Evolutionary conservation across 2,113 vertebrate genomes (phyloP), one percentile per base, ranked within the genome.

Genomic region (Ardeotis arabs): DNA sequence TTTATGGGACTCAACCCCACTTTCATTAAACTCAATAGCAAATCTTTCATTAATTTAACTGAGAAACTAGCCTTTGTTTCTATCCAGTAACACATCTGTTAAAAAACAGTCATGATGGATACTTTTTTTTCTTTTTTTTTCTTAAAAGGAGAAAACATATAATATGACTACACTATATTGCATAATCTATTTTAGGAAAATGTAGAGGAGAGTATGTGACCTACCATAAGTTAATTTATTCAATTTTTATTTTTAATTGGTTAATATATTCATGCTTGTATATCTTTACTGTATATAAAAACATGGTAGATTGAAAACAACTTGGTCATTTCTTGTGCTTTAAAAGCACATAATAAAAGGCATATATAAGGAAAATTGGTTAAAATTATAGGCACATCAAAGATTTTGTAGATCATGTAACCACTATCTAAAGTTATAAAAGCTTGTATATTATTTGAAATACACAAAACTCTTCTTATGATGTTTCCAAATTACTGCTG

Each of bases 331-430:
- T 83, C 90, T 95, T 66, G 82, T 19, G 39, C 69, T 87, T 97
- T 88, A 87, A 86, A 84, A 82, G 33, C 37, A 93, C 37, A 53
- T 70, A 81, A 92, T 37, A 92, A 95, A 90, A 96, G 50, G 12
- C 18, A 58, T 62, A 39, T 49, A 62, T 79, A 89, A 45, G 4
- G 89, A 97, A 96, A 96, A 96, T 96, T 92, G 62, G 37, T 77
- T 88, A 90, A 95, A 96, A 95, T 95, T 20, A 88, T 91, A 74
- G 60, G 35, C 28, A 96, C 92, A 95, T 97, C 91, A 97, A 97
- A 96, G 96, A 93, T 90, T 93, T 90, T 95, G 81, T 79, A 93
- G 78, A 82, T 47, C 75, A 83, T 58, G 44, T 89, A 95, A 84
- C 89, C 55, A 74, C 64, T 95, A 31, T 49, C 75, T 83, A 49